A percentile compares a stretch with the other conserved stretches of the same genome.
These are phyloP conservation scores for Sceliomorpha sp. DNA, from an alignment of 2,888 invertebrate species.

Conservation along the genomic window DNA sequence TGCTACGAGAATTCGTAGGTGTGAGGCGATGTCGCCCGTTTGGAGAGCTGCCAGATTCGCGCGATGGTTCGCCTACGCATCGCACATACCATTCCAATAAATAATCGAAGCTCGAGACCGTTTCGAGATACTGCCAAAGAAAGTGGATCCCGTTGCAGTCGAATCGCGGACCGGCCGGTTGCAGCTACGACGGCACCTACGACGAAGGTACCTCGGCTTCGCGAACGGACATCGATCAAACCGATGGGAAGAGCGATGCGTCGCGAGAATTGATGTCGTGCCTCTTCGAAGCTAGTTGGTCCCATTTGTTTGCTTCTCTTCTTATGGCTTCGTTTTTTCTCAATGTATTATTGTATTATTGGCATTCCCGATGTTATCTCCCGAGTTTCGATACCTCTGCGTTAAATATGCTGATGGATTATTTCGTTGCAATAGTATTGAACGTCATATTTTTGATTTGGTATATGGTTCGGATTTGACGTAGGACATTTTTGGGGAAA, in stretches of 20 bases:
- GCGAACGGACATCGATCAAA: not conserved
- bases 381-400: too few species aligned
- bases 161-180: slow-evolving; percentile 8
- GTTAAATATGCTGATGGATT: too few species aligned
- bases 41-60: slow-evolving; percentile 72
- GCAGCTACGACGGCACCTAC: not conserved
- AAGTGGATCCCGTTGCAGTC: slow-evolving; percentile 37
- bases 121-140: slow-evolving; percentile 47
- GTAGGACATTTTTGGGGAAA: too few species aligned
- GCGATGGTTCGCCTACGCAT: slow-evolving; percentile 72
- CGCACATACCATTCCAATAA: slow-evolving; percentile 78
- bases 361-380: too few species aligned
- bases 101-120: slow-evolving; percentile 72
- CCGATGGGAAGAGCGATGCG: not conserved
- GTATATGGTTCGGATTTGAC: too few species aligned
- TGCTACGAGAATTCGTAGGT: slow-evolving; percentile 68
- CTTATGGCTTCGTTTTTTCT: too few species aligned
- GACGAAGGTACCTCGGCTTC: too few species aligned
- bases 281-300: too few species aligned
- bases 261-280: slow-evolving; percentile 3
- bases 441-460: too few species aligned
- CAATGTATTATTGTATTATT: slow-evolving; percentile 6
- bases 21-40: slow-evolving; percentile 74
- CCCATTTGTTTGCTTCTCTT: too few species aligned
- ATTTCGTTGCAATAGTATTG: too few species aligned